phyloP scores from a whole-genome alignment of 2,888 invertebrate genomes.

The Teinopalpus imperialis region DNA sequence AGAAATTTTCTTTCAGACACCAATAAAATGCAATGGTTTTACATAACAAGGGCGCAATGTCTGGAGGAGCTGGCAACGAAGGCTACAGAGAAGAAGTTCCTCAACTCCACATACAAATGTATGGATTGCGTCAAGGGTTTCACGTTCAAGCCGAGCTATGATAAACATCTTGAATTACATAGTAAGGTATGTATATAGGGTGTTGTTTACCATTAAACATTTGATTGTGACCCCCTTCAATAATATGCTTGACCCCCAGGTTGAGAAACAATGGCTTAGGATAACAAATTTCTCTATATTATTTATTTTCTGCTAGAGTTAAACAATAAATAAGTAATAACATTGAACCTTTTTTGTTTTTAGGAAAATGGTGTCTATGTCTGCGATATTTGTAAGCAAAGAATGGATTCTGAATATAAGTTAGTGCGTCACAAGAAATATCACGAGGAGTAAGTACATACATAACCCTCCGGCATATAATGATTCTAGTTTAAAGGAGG shows the following conservation, averaged over 20 bases:
- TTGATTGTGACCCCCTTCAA: no score
- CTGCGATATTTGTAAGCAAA: conserved; percentile 57
- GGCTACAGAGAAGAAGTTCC: conserved; percentile 42
- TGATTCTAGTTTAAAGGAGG: no score
- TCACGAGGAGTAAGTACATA: conserved; percentile 51
- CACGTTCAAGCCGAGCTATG: conserved; percentile 48
- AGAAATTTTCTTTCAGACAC: conserved; percentile 31
- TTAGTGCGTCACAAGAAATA: conserved; percentile 47
- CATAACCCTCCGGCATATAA: not conserved
- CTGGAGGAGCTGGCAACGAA: conserved; percentile 45
- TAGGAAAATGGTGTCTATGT: conserved; percentile 50
- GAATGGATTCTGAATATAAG: conserved; percentile 46
- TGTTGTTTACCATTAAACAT: no score
- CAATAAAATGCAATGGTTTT: conserved; percentile 39
- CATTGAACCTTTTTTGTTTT: no score
- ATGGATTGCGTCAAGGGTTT: conserved; percentile 57
- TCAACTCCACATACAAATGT: conserved; percentile 48
- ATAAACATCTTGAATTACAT: conserved; percentile 59
- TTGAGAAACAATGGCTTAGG: no score
- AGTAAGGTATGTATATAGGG: conserved; percentile 49
- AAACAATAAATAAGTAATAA: no score
- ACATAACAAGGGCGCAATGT: conserved; percentile 50
- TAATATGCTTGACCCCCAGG: no score
- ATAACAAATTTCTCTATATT: no score
- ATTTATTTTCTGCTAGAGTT: no score